These are phyloP conservation scores for Callaeas wilsoni DNA, from an alignment of 2,113 vertebrate species.

Conservation along the genomic window DNA sequence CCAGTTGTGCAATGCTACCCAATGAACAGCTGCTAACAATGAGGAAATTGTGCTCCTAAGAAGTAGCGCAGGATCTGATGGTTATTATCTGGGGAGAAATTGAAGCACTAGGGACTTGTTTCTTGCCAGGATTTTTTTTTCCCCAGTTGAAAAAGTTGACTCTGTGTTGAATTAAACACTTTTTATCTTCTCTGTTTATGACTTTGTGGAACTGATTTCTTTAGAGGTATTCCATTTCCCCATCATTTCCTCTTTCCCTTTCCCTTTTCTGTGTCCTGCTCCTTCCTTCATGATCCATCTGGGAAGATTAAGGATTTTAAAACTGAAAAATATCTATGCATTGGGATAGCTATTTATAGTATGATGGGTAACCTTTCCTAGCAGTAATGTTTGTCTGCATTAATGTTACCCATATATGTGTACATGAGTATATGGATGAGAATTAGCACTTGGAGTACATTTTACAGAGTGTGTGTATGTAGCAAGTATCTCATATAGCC, in stretches of 20 bases:
- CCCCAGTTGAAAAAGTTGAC: constrained; percentile 22
- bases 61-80: constrained; percentile 66
- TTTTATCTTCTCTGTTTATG: constrained; percentile 46
- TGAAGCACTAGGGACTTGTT: constrained; percentile 52
- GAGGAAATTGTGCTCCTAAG: constrained; percentile 72
- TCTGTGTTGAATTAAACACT: constrained; percentile 53
- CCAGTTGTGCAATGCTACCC: constrained; percentile 70
- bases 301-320: constrained; percentile 12
- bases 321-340: background rate
- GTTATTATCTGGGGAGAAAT: constrained; percentile 57
- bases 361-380: constrained; percentile 20
- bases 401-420: background rate
- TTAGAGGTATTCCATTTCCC: constrained; percentile 14
- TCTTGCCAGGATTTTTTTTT: constrained; percentile 36
- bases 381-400: constrained; percentile 16
- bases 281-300: background rate
- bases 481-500: background rate
- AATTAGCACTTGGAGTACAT: background rate
- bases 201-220: constrained; percentile 20
- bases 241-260: background rate
- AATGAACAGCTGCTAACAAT: constrained; percentile 78
- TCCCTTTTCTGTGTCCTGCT: background rate
- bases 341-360: background rate
- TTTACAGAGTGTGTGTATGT: background rate
- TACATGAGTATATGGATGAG: constrained; percentile 5